A percentile compares a stretch with the other conserved stretches of the same genome.
These are phyloP conservation scores for Macaca fascicularis DNA, from an alignment of 2,113 vertebrate species.

Conservation along the genomic window DNA sequence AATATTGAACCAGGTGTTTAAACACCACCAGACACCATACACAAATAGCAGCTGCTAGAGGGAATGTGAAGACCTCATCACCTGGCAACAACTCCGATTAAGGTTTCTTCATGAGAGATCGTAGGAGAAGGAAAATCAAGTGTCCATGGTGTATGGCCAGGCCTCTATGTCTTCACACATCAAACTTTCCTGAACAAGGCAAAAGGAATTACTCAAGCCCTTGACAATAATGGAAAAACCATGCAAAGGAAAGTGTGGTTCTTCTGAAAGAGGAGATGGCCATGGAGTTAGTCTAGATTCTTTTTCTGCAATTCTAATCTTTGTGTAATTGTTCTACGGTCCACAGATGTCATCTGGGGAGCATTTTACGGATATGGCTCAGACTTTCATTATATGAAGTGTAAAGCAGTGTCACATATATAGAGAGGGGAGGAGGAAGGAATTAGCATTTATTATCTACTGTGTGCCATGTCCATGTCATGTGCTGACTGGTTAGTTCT, in stretches of 20 bases:
- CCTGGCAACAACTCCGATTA: slow-evolving; percentile 17
- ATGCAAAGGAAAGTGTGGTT: not conserved
- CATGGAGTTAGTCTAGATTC: not conserved
- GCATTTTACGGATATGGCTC: not conserved
- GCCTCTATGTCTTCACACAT: not conserved
- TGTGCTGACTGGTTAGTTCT: not conserved
- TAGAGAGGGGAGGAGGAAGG: not conserved
- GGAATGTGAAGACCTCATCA: slow-evolving; percentile 41
- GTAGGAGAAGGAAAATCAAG: slow-evolving; percentile 18
- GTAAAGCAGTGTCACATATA: not conserved
- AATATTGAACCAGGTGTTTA: slow-evolving; percentile 59
- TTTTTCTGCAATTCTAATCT: not conserved
- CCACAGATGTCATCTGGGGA: not conserved
- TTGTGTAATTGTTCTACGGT: not conserved
- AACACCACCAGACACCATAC: slow-evolving; percentile 42
- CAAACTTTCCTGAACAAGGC: not conserved
- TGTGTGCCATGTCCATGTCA: not conserved
- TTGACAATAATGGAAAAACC: not conserved
- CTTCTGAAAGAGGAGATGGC: not conserved
- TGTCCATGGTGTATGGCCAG: not conserved
- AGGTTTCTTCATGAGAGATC: not conserved
- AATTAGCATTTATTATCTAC: not conserved
- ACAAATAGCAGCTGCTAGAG: slow-evolving; percentile 58
- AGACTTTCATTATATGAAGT: not conserved
- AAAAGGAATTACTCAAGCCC: not conserved